These are phyloP conservation scores for Ranitomeya imitator DNA, from an alignment of 2,113 vertebrate genomes.

Conservation along the genomic window DNA sequence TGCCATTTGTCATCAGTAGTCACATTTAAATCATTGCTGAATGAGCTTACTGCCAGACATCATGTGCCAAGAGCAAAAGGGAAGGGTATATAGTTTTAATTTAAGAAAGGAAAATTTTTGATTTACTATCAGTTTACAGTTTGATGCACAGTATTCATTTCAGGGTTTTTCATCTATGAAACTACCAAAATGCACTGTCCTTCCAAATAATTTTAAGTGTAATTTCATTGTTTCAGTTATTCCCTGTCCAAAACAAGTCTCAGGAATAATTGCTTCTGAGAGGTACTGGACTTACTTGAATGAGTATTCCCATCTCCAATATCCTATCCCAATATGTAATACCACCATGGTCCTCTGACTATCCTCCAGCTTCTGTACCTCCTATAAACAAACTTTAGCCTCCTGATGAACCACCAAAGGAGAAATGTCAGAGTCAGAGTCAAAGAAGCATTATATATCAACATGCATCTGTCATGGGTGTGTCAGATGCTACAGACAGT, in stretches of 20 bases:
- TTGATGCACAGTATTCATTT: not conserved
- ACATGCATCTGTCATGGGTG: no score
- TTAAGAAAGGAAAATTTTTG: not conserved
- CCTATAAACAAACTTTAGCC: no score
- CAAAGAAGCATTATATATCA: no score
- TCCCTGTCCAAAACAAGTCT: not conserved
- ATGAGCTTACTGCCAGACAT: not conserved
- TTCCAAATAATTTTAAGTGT: not conserved
- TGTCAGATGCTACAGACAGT: no score
- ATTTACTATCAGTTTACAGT: not conserved
- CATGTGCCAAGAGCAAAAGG: not conserved
- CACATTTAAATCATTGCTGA: conserved; percentile 11
- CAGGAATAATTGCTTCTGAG: no score
- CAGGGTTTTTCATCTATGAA: not conserved
- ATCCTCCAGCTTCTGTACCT: no score
- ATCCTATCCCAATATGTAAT: no score
- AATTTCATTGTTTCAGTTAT: not conserved
- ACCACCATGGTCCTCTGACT: no score
- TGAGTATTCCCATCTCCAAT: no score
- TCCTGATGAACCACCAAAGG: no score
- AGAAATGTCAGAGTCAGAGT: no score
- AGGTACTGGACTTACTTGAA: no score
- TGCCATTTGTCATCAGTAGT: not conserved
- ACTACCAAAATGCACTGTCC: not conserved
- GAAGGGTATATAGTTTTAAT: not conserved